These are phyloP conservation scores for Drosophila quadrilineata DNA, from an alignment of 1,140 invertebrate genomes.

Conservation along the genomic window DNA sequence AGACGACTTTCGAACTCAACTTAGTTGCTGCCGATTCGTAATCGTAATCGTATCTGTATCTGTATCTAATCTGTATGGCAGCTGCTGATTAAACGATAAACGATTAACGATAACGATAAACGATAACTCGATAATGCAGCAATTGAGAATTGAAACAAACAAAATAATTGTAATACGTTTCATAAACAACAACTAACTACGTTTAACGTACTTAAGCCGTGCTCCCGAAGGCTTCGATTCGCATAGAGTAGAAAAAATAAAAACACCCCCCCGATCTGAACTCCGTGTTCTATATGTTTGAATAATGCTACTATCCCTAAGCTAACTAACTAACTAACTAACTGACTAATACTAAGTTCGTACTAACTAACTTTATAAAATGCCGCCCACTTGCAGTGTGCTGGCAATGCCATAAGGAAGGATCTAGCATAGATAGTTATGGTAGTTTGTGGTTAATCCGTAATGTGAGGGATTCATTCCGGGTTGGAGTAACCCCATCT, in stretches of 20 bases:
- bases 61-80: slow-evolving; percentile 33
- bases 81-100: slow-evolving; percentile 27
- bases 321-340: slow-evolving; percentile 56
- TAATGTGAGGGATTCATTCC: background rate
- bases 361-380: slow-evolving; percentile 39
- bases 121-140: slow-evolving; percentile 26
- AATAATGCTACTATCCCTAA: slow-evolving; percentile 55
- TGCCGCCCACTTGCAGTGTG: slow-evolving; percentile 45
- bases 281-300: slow-evolving; percentile 35
- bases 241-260: slow-evolving; percentile 49
- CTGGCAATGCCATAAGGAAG: slow-evolving; percentile 38
- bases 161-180: too few relatives aligned
- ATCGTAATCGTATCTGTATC: background rate
- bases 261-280: slow-evolving; percentile 32
- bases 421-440: slow-evolving; percentile 16
- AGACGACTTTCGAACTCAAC: background rate
- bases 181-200: slow-evolving; percentile 54
- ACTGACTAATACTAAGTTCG: slow-evolving; percentile 12
- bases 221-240: slow-evolving; percentile 54
- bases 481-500: too few relatives aligned
- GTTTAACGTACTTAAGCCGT: slow-evolving; percentile 68
- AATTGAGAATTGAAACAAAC: slow-evolving; percentile 5
- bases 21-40: background rate
- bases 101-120: slow-evolving; percentile 19
- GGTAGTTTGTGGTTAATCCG: background rate